Base-by-base conservation (phyloP, 2,888 invertebrate genomes). In the Chouioia cunea region DNA sequence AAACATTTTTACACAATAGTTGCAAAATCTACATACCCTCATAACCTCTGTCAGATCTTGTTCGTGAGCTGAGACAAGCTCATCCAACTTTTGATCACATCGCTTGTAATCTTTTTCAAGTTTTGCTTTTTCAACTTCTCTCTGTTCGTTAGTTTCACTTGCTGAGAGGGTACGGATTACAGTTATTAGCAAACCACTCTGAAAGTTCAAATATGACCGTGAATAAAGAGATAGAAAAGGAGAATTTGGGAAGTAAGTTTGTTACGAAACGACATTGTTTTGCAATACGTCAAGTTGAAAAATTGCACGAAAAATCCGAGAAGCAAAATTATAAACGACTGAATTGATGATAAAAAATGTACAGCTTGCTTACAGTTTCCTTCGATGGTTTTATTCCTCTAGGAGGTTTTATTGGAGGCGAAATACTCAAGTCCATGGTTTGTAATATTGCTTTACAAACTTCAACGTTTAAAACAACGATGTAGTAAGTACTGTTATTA, bases 131-230 rank as follows among this genome's bases (percentile, higher is more conserved):
- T 97, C 97, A 80, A 95, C 92, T 82, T 97, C 95, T 62, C 95
- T 87, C 82, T 98, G 96, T 82, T 97, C 97, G 83, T 95, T 95
- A 4, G 95, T 96, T 85, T 96, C 96, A 87, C 96, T 96, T 10
- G 97, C 94, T 27, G 97, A 97, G 71, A 99, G 87, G 0, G 97
- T 96, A 76, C 97, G 91, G 77, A 99, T 97, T 57, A 99, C 97
- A 70, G 96, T 95, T 92, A 98, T 97, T 77, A 99, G 88, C 69
- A 74, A 73, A 65, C 74, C 73, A 72, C 70, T 70, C 71, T 69
- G 36, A 4, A 53, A 48, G 8, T 54, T 4, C 18, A 47, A 22
- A 20, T 2, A 8, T 16, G 12, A 47, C 8, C 0, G 50, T 47
- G 2, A 43, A 64, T 46, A 16, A n/a, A 53, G 54, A 22, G 2